Base-by-base conservation (phyloP, 2,113 vertebrate species). In the Rhabdomys dilectus region DNA sequence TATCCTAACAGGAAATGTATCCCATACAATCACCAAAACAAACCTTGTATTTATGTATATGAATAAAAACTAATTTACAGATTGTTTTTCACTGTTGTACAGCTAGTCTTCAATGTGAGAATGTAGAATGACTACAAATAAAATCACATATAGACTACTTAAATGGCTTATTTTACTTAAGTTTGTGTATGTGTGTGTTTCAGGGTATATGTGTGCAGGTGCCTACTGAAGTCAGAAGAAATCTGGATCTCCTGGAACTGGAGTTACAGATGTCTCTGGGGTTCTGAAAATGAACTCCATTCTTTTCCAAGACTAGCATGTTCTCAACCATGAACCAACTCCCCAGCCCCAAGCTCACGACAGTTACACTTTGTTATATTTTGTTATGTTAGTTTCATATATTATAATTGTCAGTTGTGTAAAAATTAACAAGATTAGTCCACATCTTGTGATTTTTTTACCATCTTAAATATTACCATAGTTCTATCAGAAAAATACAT, bases 361-460 rank as follows among this genome's bases (percentile, higher is more conserved):
- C 19, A 87, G 48, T 29, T 87, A 68, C 8, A 15, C 42, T 36
- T 68, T 26, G 36, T 60, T 85, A 66, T 31, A 15, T 31, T 36
- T 68, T 26, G 36, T 60, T 85, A 66, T 31, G 2, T 89, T 39
- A 72, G 31, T 5, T 68, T 82, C 19, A 42, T 26, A 70, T 19
- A 78, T 80, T 68, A 70, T 75, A 72, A 36, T 81, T 94, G 2
- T 2, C 8, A 58, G n/a, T 62, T 56, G 42, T 68, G 2, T 70
- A 51, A 94, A 87, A 86, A 88, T 73, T 16, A 96, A 70, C 5
- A 94, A 77, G 78, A 68, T 4, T 45, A 51, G 13, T 5, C 94
- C 13, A 68, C 68, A 45, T 89, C 56, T 89, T 29, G 73, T 34
- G 7, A 7, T 73, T 39, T n/a, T 64, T 13, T 42, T 86, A 62